Evolutionary conservation across 1,140 invertebrate genomes (phyloP), one percentile per base, ranked within the genome.

Genomic region (Drosophila setifemur): DNA sequence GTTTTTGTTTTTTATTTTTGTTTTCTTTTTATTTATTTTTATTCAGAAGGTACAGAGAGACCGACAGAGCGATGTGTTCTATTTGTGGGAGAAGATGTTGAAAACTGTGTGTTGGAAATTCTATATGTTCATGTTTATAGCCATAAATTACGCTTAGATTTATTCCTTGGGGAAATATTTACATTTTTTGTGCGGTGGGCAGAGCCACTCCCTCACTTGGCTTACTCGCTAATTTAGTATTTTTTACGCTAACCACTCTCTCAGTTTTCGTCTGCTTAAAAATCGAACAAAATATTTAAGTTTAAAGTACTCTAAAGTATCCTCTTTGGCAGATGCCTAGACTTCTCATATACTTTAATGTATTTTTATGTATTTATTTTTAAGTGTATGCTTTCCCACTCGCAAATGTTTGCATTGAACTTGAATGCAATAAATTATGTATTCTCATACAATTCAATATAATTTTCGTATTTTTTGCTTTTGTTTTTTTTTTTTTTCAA

Each of bases 311-410:
- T 26, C 37, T 48, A 12, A 61, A 48, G 44, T 31, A 57, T 50
- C 55, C 35, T 18, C 50, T 55, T 47, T 50, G 29, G 19, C 48
- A 28, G 68, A 57, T 57, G 21, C 39, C 23, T 58, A 64, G 60
- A 39, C 33, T 28, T n/a, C n/a, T n/a, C n/a, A n/a, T n/a, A n/a
- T 29, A 42, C 19, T 48, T 42, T 42, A 53, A 50, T 57, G 25
- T 35, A 28, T 16, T 35, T 70, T 47, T 57, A 52, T 39, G 69
- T 19, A 29, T 43, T 43, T 75, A 40, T 53, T 42, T 64, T 58
- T 86, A 86, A 86, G 81, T 86, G 81, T 86, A 86, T 81, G 75
- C 81, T 86, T 86, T 73, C 81, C 81, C 81, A 83, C 66, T 79
- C 43, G 58, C 60, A 35, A 75, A 75, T 68, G 67, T 69, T 78